Evolutionary conservation across 2,113 vertebrate genomes (phyloP).

Genomic region (Otocyon megalotis): DNA sequence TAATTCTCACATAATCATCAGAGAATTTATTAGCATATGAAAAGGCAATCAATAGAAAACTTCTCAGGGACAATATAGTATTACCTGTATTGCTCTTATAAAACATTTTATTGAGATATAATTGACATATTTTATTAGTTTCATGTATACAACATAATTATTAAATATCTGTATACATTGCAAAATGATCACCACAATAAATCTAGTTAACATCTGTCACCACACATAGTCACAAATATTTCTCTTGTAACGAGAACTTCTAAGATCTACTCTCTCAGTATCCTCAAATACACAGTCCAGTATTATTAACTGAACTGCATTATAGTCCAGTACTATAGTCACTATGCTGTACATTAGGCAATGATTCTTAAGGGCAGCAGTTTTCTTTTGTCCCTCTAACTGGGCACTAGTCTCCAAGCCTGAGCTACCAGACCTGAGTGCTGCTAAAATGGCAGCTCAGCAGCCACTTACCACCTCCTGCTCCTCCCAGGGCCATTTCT

Average conservation of each 20-base stretch:
- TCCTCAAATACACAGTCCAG: neutral
- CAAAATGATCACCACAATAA: neutral
- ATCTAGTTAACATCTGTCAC: neutral
- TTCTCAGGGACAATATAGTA: neutral
- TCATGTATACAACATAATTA: neutral
- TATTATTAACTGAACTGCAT: neutral
- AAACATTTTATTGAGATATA: neutral
- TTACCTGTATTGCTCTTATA: neutral
- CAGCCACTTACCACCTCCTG: neutral
- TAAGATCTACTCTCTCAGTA: neutral
- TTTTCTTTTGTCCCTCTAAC: neutral
- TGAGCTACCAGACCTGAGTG: neutral
- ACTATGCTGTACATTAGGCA: neutral
- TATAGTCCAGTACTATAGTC: neutral
- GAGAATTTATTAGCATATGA: neutral
- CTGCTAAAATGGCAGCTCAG: neutral
- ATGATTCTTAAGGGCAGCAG: neutral
- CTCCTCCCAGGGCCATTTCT: neutral
- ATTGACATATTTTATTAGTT: neutral
- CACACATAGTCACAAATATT: neutral
- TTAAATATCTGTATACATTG: neutral
- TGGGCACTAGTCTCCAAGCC: neutral
- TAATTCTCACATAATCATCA: neutral
- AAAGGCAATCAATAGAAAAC: neutral
- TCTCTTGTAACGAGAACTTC: neutral